These are phyloP conservation scores for Tiliacea citrago DNA, from an alignment of 2,888 invertebrate species.

Conservation along the genomic window DNA sequence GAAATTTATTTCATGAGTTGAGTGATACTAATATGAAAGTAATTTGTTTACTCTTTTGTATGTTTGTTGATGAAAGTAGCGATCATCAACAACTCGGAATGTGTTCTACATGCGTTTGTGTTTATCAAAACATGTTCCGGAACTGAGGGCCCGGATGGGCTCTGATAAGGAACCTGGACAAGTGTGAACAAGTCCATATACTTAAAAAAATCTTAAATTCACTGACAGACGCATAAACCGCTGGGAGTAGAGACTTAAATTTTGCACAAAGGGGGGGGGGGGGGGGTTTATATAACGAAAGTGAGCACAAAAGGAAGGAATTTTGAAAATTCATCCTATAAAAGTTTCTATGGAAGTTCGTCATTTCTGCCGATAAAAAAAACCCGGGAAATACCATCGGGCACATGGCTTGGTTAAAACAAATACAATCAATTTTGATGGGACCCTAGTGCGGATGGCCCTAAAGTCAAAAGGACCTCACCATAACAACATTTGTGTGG, in stretches of 20 bases:
- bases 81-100: background rate
- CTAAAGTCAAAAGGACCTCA: background rate
- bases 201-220: no score
- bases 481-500: background rate
- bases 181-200: background rate
- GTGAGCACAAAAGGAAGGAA: no score
- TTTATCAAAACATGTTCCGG: background rate
- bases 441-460: no score
- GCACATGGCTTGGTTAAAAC: background rate
- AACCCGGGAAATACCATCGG: background rate
- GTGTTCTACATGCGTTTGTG: background rate
- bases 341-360: background rate
- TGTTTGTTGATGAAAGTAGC: background rate
- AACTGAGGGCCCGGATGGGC: background rate
- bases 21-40: slow-evolving; percentile 1
- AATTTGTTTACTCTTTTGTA: slow-evolving; percentile 11
- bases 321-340: background rate
- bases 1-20: slow-evolving; percentile 11
- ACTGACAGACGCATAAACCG: no score
- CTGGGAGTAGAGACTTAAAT: no score
- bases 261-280: no score
- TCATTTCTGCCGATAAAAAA: no score
- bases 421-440: background rate
- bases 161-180: background rate
- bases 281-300: no score